Evolutionary conservation across 1,140 invertebrate species (phyloP).

Genomic region (Ptiloglossa arizonensis): DNA sequence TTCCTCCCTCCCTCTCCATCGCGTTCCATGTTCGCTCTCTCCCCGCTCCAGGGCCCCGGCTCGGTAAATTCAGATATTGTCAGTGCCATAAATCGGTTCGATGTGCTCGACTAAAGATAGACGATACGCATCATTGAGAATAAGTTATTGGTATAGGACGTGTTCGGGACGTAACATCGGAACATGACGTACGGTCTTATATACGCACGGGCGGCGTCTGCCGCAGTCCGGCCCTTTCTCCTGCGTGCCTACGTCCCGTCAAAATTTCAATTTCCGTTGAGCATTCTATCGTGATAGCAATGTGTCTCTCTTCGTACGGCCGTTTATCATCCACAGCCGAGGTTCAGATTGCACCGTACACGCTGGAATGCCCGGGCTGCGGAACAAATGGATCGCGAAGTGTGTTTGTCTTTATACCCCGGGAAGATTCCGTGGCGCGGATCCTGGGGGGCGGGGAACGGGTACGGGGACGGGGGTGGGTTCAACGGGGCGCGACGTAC

Average conservation of each 20-base stretch:
- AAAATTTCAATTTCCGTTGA: slow-evolving; percentile 79
- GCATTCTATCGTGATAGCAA: slow-evolving; percentile 71
- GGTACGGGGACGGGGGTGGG: too few species aligned
- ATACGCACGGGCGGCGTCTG: slow-evolving; percentile 37
- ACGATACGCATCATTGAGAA: slow-evolving; percentile 73
- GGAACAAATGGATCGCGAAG: slow-evolving; percentile 63
- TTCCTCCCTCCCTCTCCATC: too few species aligned
- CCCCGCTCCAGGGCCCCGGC: too few species aligned
- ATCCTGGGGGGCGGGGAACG: too few species aligned
- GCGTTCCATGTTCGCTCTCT: too few species aligned
- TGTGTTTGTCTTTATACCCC: slow-evolving; percentile 48
- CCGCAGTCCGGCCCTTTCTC: slow-evolving; percentile 57
- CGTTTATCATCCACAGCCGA: slow-evolving; percentile 69
- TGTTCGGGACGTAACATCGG: slow-evolving; percentile 63
- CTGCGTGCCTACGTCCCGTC: slow-evolving; percentile 65
- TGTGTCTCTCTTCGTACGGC: slow-evolving; percentile 68
- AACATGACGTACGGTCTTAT: slow-evolving; percentile 70
- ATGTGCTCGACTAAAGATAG: slow-evolving; percentile 65
- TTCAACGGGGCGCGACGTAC: too few species aligned
- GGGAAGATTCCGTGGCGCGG: slow-evolving; percentile 26
- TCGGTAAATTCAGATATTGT: slow-evolving; percentile 42
- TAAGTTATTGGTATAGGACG: slow-evolving; percentile 73
- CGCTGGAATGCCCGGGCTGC: slow-evolving; percentile 20
- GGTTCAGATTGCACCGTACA: slow-evolving; percentile 47
- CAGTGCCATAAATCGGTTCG: slow-evolving; percentile 64